phyloP scores from a whole-genome alignment of 2,888 invertebrate species.

The Strigamia crassipes region DNA sequence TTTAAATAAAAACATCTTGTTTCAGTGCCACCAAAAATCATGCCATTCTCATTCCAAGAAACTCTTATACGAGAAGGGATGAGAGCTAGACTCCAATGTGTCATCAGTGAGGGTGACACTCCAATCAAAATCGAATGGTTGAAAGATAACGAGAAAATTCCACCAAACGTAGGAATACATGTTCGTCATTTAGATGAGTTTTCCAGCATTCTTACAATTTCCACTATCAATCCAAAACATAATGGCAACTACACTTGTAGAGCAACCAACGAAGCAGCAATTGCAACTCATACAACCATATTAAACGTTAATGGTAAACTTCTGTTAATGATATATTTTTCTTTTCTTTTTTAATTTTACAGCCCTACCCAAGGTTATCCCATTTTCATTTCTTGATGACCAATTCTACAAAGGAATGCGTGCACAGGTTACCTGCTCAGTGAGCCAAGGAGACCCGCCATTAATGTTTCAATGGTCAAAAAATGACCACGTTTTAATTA shows the following conservation, averaged over 20 bases:
- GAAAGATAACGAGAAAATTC: slow-evolving; percentile 73
- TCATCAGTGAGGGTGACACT: slow-evolving; percentile 77
- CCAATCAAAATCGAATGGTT: slow-evolving; percentile 80
- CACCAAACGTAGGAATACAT: slow-evolving; percentile 27
- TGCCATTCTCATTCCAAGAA: slow-evolving; percentile 82
- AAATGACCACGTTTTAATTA: slow-evolving; percentile 3
- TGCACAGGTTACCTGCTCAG: slow-evolving; percentile 33
- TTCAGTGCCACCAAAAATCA: slow-evolving; percentile 79
- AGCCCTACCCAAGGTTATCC: slow-evolving; percentile 57
- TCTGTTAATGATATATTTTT: background rate
- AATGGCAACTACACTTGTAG: slow-evolving; percentile 48
- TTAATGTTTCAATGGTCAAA: slow-evolving; percentile 43
- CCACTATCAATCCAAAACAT: slow-evolving; percentile 60
- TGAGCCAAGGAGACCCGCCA: slow-evolving; percentile 45
- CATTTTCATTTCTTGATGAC: slow-evolving; percentile 44
- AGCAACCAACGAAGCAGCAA: slow-evolving; percentile 45
- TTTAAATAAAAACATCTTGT: background rate
- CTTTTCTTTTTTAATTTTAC: slow-evolving; percentile 62
- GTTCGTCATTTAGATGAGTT: slow-evolving; percentile 47
- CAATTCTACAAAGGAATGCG: slow-evolving; percentile 43
- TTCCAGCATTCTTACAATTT: slow-evolving; percentile 66
- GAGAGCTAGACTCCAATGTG: slow-evolving; percentile 79
- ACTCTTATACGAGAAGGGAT: slow-evolving; percentile 75
- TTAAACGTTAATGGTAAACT: slow-evolving; percentile 47
- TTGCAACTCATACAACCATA: slow-evolving; percentile 37